Base-by-base conservation (phyloP, 2,888 invertebrate species). In the Dusona sp. region DNA sequence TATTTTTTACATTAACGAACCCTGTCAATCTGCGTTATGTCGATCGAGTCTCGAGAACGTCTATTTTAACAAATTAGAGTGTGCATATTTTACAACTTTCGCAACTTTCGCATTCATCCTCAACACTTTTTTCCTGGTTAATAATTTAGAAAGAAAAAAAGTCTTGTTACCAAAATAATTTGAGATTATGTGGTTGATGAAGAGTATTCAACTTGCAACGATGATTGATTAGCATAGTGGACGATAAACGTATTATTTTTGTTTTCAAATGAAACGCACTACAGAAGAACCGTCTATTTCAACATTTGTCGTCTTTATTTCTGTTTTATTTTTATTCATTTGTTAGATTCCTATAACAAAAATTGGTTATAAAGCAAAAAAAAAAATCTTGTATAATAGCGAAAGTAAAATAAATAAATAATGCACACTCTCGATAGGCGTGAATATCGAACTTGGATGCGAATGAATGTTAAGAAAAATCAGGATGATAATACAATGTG, bases 1-100 rank as follows among this genome's bases (percentile, higher is more conserved):
- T 92, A 92, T 92, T 93, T 92, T 92, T 92, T 92, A 92, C 90
- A 91, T 87, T 91, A 91, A 90, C 88, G 86, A 90, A 91, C 90
- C 87, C 90, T 93, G 90, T 91, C 79, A 86, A 89, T 88, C 87
- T 88, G 88, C 88, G 89, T 91, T 92, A 91, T 90, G 90, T 91
- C 92, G 88, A 89, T 90, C 75, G 8, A 65, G 6, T 29, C 19
- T 19, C 29, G 70, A 67, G 65, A 79, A 65, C 77, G 74, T 83
- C 36, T 45, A 77, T 61, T 68, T 29, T 45, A 74, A 36, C 42
- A 42, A 64, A 80, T 68, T 74, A 75, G 85, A 73, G 83, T 82
- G 86, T 84, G 84, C 82, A 87, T 87, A 83, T 86, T 75, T 83
- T 70, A 61, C 82, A 65, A 82, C 83, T 80, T 54, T 51, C 70